A percentile compares a stretch with the other conserved stretches of the same genome.
Conservation (phyloP, 2,113 vertebrate genomes). For the Podocnemis expansa region DNA sequence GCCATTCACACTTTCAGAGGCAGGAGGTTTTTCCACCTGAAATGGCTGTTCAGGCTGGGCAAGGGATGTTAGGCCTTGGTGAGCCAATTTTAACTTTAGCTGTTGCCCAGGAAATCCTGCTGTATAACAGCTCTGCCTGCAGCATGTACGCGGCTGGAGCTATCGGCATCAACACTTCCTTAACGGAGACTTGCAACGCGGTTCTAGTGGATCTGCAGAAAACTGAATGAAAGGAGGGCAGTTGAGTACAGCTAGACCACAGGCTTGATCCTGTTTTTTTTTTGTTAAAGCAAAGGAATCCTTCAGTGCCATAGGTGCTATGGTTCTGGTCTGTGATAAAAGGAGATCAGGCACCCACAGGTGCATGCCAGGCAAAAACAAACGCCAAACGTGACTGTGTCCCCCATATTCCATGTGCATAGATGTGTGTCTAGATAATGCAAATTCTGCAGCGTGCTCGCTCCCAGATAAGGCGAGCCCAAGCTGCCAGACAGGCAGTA, state of each 20-base stretch:
- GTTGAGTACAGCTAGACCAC: background rate
- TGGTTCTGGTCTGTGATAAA: background rate
- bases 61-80: background rate
- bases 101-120: background rate
- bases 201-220: fast-evolving
- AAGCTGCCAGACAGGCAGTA: background rate
- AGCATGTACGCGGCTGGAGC: background rate
- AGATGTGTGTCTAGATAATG: background rate
- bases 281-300: too few species aligned
- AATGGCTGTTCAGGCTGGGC: background rate
- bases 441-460: background rate
- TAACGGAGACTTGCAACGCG: fast-evolving
- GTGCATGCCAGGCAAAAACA: background rate
- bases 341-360: background rate
- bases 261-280: background rate
- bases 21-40: background rate
- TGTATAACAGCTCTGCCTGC: background rate
- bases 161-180: fast-evolving
- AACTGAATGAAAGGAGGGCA: background rate
- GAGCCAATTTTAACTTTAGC: too few species aligned
- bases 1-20: background rate
- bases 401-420: background rate
- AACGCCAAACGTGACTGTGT: background rate
- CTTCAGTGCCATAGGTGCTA: too few species aligned
- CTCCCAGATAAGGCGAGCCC: background rate